A percentile compares a stretch with the other conserved stretches of the same genome.
Evolutionary conservation across 2,888 invertebrate species (phyloP).

Genomic region (Acleris literana): DNA sequence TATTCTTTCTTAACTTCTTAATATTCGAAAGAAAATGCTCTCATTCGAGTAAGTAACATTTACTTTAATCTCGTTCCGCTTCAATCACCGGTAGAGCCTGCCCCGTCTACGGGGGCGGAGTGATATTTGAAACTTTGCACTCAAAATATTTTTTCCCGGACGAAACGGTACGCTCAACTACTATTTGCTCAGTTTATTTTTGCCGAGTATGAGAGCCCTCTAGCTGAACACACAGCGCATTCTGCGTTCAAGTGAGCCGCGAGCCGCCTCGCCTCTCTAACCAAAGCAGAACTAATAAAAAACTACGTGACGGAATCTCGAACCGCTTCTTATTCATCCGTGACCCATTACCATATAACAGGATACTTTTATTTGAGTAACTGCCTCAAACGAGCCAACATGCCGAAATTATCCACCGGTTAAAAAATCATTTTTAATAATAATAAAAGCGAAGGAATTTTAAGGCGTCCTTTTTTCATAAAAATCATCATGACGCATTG

Average conservation of each 20-base stretch:
- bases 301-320: constrained; percentile 57
- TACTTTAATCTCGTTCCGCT: constrained; percentile 1
- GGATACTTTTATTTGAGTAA: constrained; percentile 10
- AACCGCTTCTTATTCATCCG: constrained; percentile 56
- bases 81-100: constrained; percentile 10
- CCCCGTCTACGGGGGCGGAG: constrained; percentile 8
- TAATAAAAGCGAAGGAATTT: constrained; percentile 51
- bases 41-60: constrained; percentile 5
- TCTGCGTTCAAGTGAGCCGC: constrained; percentile 66
- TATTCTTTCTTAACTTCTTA: too few relatives aligned
- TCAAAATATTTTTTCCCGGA: constrained; percentile 62
- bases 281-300: constrained; percentile 69
- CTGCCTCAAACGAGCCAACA: not conserved
- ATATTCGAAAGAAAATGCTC: not conserved
- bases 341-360: constrained; percentile 44
- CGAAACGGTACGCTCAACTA: constrained; percentile 54
- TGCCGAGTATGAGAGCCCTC: constrained; percentile 66
- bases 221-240: constrained; percentile 65
- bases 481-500: constrained; percentile 75
- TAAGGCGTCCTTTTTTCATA: constrained; percentile 65
- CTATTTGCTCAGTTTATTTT: constrained; percentile 78
- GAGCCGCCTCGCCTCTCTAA: constrained; percentile 59
- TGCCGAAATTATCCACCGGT: constrained; percentile 43
- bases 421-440: constrained; percentile 53
- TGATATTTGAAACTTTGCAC: constrained; percentile 57